phyloP scores from a whole-genome alignment of 2,113 vertebrate genomes.

The Eubucco bourcierii region DNA sequence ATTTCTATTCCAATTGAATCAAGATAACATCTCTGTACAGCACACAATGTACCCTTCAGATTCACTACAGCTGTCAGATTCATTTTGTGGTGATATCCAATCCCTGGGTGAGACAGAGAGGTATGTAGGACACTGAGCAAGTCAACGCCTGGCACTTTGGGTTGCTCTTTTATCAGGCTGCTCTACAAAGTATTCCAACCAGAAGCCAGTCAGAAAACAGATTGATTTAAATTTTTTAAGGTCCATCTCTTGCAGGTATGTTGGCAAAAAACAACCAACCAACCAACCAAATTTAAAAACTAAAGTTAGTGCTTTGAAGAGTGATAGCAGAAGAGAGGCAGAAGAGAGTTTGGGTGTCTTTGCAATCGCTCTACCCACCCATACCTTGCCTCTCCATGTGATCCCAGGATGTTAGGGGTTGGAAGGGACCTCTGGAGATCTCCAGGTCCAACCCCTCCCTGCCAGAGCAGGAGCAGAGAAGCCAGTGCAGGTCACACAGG shows the following conservation, averaged over 20 bases:
- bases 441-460: too few relatives aligned
- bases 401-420: too few relatives aligned
- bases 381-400: fast-evolving
- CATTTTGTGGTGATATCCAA: background rate
- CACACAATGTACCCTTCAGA: conserved; percentile 38
- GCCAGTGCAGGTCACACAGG: too few relatives aligned
- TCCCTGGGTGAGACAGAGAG: background rate
- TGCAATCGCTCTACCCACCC: background rate
- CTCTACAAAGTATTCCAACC: background rate
- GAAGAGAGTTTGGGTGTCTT: background rate
- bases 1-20: conserved; percentile 34
- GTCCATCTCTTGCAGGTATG: background rate
- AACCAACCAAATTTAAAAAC: too few relatives aligned
- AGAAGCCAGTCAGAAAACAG: background rate
- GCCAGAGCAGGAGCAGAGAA: too few relatives aligned
- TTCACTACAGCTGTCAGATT: conserved; percentile 33
- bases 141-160: background rate
- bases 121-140: background rate
- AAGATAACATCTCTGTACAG: conserved; percentile 19
- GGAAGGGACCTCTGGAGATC: too few relatives aligned
- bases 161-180: background rate
- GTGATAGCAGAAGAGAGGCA: background rate
- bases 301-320: background rate
- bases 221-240: background rate
- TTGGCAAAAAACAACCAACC: background rate